Conservation (phyloP, 2,113 vertebrate genomes). For the Gavia stellata region DNA sequence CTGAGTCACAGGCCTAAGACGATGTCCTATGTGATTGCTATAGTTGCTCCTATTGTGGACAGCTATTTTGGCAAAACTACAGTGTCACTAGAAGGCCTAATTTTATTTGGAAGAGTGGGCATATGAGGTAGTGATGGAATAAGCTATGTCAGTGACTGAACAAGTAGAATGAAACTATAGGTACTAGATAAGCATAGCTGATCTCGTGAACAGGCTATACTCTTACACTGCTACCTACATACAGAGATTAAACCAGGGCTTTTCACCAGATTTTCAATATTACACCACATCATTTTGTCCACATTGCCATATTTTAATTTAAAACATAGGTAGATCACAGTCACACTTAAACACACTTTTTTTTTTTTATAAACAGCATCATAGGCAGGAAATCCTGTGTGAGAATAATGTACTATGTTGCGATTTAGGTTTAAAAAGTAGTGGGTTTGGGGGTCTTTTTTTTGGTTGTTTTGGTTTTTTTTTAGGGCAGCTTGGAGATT, state of each 20-base stretch:
- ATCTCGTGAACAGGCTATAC: neutral
- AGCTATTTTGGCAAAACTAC: neutral
- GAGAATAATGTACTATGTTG: neutral
- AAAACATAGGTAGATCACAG: neutral
- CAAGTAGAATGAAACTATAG: neutral
- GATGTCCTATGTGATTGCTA: neutral
- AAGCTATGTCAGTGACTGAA: neutral
- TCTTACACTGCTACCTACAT: neutral
- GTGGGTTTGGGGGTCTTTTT: neutral
- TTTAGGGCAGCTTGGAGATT: neutral
- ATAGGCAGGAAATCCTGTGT: neutral
- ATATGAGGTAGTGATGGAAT: neutral
- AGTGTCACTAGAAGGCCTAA: neutral
- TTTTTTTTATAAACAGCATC: neutral
- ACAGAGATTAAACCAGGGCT: neutral
- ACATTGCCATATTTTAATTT: neutral
- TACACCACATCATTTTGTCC: neutral
- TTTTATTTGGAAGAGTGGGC: neutral
- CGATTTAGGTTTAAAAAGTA: neutral
- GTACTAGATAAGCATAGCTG: neutral
- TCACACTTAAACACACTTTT: neutral
- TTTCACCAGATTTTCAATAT: neutral
- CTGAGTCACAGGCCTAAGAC: neutral
- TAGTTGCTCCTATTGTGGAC: neutral
- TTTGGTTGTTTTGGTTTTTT: neutral